Evolutionary conservation across 2,797 vertebrate genomes (phyloP), one percentile per base, ranked within the genome.

Genomic region (Sebastes goodei): DNA sequence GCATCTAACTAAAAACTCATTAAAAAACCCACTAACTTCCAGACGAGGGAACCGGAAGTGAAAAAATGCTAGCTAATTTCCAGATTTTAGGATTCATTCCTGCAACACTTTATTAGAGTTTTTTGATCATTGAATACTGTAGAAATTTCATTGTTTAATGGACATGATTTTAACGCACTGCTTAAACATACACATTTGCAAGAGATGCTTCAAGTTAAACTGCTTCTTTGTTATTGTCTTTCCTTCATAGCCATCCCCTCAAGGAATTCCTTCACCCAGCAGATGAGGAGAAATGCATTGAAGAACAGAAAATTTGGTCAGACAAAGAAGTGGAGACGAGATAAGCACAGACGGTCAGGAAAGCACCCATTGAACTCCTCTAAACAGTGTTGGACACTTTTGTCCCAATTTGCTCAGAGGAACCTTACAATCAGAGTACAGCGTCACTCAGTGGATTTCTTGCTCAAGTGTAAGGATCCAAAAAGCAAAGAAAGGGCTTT

Each of bases 251-350:
- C 94, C 85, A 95, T 95, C 91, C 93, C 95, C 81, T 93, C 94
- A 10, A 95, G 95, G 91, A 95, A 95, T 85, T 95, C 95, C 82
- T 94, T 95, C 49, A 95, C 94, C 80, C 96, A 95, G 93, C 94
- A 95, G 94, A 95, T 94, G 91, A 96, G 95, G 84, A 95, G 94
- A 84, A 95, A 96, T 80, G 94, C 94, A 76, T 84, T 95, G 87
- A 90, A 95, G 83, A 96, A 92, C 90, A 86, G 87, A 80, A 95
- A 93, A 85, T 78, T 94, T 78, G 88, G 77, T 78, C 91, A 93
- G 77, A 93, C 91, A 20, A 94, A 94, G 80, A 92, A 92, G 88
- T 95, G 94, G 95, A 92, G 90, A 79, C 92, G 83, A 72, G 93
- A 84, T 81, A 94, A 95, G 90, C 92, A 84, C 77, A 86, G 90